phyloP scores from a whole-genome alignment of 2,888 invertebrate genomes.

The Scaeva pyrastri region DNA sequence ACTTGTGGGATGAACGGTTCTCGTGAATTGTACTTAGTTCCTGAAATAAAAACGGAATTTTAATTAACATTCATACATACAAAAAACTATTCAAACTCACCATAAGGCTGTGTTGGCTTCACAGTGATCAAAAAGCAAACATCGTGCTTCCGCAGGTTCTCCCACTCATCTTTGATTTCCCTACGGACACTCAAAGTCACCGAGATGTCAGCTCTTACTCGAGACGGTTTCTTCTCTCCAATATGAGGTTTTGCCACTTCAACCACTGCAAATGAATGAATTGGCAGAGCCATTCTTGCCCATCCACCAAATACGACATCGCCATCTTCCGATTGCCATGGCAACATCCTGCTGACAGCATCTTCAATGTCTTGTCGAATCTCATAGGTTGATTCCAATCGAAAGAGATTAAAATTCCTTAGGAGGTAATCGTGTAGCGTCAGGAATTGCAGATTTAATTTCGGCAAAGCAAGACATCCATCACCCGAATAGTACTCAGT shows the following conservation, averaged over 20 bases:
- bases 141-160: conserved; percentile 97
- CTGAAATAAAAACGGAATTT: conserved; percentile 80
- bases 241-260: conserved; percentile 97
- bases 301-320: conserved; percentile 97
- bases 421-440: conserved; percentile 99
- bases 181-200: conserved; percentile 95
- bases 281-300: conserved; percentile 99
- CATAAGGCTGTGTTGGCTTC: conserved; percentile 92
- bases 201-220: conserved; percentile 97
- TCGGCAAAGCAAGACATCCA: conserved; percentile 97
- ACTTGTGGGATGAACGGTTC: conserved; percentile 96
- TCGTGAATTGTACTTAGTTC: conserved; percentile 92
- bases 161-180: conserved; percentile 98
- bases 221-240: conserved; percentile 96
- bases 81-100: conserved; percentile 83
- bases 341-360: conserved; percentile 96
- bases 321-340: conserved; percentile 96
- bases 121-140: conserved; percentile 98
- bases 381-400: conserved; percentile 97
- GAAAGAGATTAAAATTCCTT: conserved; percentile 98
- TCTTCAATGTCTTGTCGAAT: conserved; percentile 99
- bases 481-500: conserved; percentile 98
- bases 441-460: conserved; percentile 98
- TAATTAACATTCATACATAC: not conserved
- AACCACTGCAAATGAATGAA: conserved; percentile 95